Base-by-base conservation (phyloP, 92 coral and sea anemone species). In the Epizoanthus scotinus region DNA sequence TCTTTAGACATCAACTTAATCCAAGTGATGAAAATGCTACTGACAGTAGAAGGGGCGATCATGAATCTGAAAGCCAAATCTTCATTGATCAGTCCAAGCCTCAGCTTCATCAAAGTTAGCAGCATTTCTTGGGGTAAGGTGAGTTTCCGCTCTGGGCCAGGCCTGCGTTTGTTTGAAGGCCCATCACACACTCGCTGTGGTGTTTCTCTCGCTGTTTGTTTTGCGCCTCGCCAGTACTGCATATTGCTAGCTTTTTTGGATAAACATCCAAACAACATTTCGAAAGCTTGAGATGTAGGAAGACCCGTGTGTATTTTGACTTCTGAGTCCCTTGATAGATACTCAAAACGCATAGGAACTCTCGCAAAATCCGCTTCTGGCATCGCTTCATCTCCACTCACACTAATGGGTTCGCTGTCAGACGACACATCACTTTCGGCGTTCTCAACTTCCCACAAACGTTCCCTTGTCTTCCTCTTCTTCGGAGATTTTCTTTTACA, bases 211-310 rank as follows among this genome's bases (percentile, higher is more conserved):
- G 71, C 55, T 52, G 91, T 79, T 73, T 72, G 83, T 79, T 84
- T 88, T 24, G 79, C 70, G 20, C 89, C 91, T 28, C 86, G 66
- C 91, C 89, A 88, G 62, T 88, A 87, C 80, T 88, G 91, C 89
- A 88, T 88, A 8, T 47, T 61, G 6, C 47, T 58, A 19, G 85
- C 91, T 59, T 88, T 88, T 22, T 25, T 31, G 27, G 28, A 29
- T 6, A 88, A 38, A 84, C 84, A 54, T n/a, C 70, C 83, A 64
- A 88, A 88, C 25, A 88, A 42, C 22, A 67, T 59, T 57, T 87
- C 71, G 49, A 87, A 87, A 71, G 58, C 72, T 27, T 87, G 57
- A 42, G 82, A 54, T 18, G 87, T 77, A 2, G 89, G 88, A 42
- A 88, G 81, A 40, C 86, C 92, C 50, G 89, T 88, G 75, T 31